Evolutionary conservation across 2,113 vertebrate species (phyloP), one percentile per base, ranked within the genome.

Genomic region (Urocynchramus pylzowi): DNA sequence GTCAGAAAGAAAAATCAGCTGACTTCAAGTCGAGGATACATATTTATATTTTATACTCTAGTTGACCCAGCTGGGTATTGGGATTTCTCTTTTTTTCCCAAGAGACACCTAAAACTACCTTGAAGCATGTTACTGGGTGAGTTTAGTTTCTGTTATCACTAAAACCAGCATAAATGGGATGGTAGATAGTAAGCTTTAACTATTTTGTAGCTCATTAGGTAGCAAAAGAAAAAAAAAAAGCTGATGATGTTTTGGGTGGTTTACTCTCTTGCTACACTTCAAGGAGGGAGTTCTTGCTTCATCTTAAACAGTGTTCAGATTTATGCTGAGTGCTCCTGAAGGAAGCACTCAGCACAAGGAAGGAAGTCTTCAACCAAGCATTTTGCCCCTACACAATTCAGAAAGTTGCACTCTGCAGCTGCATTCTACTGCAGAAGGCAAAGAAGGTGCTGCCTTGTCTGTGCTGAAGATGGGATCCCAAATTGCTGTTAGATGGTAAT

Each of bases 21-120:
- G 60, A 74, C 42, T 74, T 28, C 26, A 75, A 60, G 41, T 79
- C 0, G 0, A 35, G 23, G 56, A 50, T 47, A 15, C 1, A 0
- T 2, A 1, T 57, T 75, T 69, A 11, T 81, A 5, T 70, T 84
- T 87, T 60, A 21, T 39, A 19, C 4, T 68, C 0, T 19, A 42
- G 27, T 56, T 47, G 57, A 60, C 42, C 33, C 44, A 60, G 20
- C 21, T 73, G 28, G 14, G 13, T 31, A 44, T 64, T 67, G 42
- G 18, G 16, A 53, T 61, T 90, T 91, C 77, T 69, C 16, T 60
- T 68, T 92, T 47, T 78, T 84, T 60, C 37, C 13, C 0, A 6
- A 1, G 16, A 63, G 75, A 41, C 8, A 33, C 35, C 30, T 82
- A 37, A 74, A 80, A 87, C 47, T 82, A 53, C 16, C 31, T 57